Conservation (phyloP, 2,888 invertebrate genomes). For the Dioctria linearis region DNA sequence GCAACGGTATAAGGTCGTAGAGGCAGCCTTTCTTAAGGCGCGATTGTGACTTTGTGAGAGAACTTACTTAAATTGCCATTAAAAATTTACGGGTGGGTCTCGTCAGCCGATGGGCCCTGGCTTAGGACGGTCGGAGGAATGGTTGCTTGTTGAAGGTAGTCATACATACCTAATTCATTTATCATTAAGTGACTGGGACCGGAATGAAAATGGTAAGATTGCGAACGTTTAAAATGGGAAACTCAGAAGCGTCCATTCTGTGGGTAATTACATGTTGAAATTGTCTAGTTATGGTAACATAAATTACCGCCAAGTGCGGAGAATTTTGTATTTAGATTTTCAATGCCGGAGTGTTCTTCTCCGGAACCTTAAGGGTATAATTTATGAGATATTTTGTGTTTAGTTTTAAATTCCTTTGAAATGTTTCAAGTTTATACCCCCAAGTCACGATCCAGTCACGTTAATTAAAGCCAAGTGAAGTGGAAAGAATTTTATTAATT, state of each 20-base stretch:
- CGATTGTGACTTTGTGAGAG: background rate
- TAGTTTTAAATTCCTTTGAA: background rate
- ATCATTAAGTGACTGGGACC: background rate
- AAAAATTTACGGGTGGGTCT: background rate
- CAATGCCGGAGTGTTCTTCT: background rate
- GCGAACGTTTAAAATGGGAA: background rate
- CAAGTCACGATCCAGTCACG: constrained; percentile 3
- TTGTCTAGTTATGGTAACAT: background rate
- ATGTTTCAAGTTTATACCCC: background rate
- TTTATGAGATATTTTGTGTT: constrained; percentile 10
- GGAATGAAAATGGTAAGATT: background rate
- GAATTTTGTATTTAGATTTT: background rate
- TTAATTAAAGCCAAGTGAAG: background rate
- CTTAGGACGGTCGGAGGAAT: background rate
- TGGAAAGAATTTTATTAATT: background rate
- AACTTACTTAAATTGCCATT: background rate
- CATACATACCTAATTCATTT: background rate
- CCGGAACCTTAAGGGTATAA: background rate
- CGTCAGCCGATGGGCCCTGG: too few species aligned
- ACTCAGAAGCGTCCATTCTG: background rate
- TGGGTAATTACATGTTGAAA: background rate
- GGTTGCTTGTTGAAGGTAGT: background rate
- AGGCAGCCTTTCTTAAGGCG: too few species aligned
- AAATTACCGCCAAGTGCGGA: background rate
- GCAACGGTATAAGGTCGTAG: too few species aligned